Evolutionary conservation across 2,797 vertebrate genomes (phyloP).

Genomic region (Helostoma temminkii): DNA sequence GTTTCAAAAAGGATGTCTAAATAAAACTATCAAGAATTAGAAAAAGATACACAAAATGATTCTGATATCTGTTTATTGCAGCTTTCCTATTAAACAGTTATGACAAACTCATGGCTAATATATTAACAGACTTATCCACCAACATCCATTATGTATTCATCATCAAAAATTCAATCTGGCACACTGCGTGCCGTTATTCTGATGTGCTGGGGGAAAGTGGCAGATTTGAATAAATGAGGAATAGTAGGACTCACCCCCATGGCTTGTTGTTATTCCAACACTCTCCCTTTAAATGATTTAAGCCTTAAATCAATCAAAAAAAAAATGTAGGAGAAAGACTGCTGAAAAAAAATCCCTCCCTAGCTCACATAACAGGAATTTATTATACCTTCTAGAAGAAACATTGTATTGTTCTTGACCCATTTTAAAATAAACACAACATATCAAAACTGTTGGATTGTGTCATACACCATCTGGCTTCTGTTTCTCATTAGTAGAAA

Average conservation of each 20-base stretch:
- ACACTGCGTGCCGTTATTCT: conserved; percentile 79
- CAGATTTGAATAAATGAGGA: conserved; percentile 78
- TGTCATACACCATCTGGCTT: conserved; percentile 29
- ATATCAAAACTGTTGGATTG: conserved; percentile 33
- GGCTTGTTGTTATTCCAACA: conserved; percentile 65
- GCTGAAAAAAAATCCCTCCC: conserved; percentile 13
- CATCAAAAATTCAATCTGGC: conserved; percentile 83
- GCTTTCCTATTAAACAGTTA: conserved; percentile 71
- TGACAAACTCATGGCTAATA: conserved; percentile 78
- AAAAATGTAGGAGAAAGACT: conserved; percentile 51
- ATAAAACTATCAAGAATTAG: conserved; percentile 34
- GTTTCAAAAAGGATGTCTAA: conserved; percentile 17
- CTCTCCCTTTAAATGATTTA: conserved; percentile 68
- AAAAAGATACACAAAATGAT: conserved; percentile 32
- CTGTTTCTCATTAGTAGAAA: conserved; percentile 39
- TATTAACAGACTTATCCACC: conserved; percentile 79
- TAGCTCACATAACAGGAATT: conserved; percentile 28
- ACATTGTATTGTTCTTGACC: conserved; percentile 34
- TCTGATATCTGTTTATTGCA: conserved; percentile 65
- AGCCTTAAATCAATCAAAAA: conserved; percentile 67
- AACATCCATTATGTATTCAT: conserved; percentile 83
- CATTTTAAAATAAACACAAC: conserved; percentile 20
- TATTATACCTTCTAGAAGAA: conserved; percentile 32
- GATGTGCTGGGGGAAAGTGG: conserved; percentile 69
- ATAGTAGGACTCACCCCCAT: conserved; percentile 64